Evolutionary conservation across 1,140 invertebrate genomes (phyloP), one percentile per base, ranked within the genome.

Genomic region (Branchinecta lindahli): DNA sequence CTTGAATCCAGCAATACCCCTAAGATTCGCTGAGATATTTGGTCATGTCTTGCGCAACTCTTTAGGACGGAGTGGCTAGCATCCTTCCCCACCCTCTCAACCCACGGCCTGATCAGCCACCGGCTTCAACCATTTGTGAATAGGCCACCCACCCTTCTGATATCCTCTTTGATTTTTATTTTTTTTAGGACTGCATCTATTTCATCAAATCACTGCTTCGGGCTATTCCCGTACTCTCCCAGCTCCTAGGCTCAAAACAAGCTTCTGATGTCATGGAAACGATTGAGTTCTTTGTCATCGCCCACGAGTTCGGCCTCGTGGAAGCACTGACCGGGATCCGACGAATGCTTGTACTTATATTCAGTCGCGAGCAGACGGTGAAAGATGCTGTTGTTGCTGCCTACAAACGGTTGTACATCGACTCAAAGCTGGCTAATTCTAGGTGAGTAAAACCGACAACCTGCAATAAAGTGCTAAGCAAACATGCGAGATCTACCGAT

Each of bases 211-310:
- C 86, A 72, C 79, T 91, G 7, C 84, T 88, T 66, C 80, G 83
- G 68, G 84, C 87, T 0, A 82, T 92, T 66, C 88, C 88, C 0
- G 74, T 87, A 8, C 82, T 89, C 12, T 85, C 87, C 74, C 81
- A 85, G 12, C 78, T 92, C 73, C 79, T 94, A 3, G 84, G 85
- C 73, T 92, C 90, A 0, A 85, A 87, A 74, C 86, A 85, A 71
- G 81, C 84, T 0, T 83, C 86, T 0, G 92, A 94, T 78, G 86
- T 92, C 0, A 82, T 87, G 47, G 92, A 94, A 79, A 86, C 91
- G 0, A 87, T 93, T 65, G 85, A 89, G 68, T 90, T 94, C 76
- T 89, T 94, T 72, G 89, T 88, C 0, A 85, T 85, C 0, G 88
- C 88, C 6, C 88, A 86, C 76, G 84, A 89, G 75, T 91, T 92